phyloP scores from a whole-genome alignment of 2,888 invertebrate species.

The Sturmia bella region DNA sequence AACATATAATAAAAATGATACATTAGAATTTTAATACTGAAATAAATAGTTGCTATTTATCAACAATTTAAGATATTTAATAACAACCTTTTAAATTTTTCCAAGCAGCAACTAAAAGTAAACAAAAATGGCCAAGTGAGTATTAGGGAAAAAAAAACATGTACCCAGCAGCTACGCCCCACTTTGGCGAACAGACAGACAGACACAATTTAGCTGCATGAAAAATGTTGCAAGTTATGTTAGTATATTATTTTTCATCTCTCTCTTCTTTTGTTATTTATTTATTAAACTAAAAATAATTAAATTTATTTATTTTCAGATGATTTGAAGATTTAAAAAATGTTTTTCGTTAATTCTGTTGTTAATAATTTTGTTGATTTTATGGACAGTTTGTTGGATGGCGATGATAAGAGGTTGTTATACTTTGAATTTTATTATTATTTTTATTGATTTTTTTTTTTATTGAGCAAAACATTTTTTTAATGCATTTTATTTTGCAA shows the following conservation, averaged over 20 bases:
- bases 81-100: constrained; percentile 8
- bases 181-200: constrained; percentile 28
- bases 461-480: constrained; percentile 16
- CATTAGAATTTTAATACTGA: constrained; percentile 31
- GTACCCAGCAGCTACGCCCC: constrained; percentile 40
- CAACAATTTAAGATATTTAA: constrained; percentile 22
- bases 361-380: constrained; percentile 63
- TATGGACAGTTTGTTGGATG: constrained; percentile 60
- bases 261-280: background rate
- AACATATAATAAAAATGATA: constrained; percentile 26
- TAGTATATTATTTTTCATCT: constrained; percentile 37
- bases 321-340: constrained; percentile 45
- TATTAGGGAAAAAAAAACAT: constrained; percentile 9
- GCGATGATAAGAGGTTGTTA: constrained; percentile 65
- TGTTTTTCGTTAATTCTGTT: constrained; percentile 61
- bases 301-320: constrained; percentile 59
- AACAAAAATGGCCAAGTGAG: constrained; percentile 65
- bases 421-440: constrained; percentile 34
- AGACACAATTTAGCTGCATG: constrained; percentile 37
- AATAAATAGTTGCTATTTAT: background rate
- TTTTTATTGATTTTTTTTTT: constrained; percentile 54
- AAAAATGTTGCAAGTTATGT: constrained; percentile 27
- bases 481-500: background rate
- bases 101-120: constrained; percentile 1
- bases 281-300: constrained; percentile 30